These are phyloP conservation scores for Nomada goodeniana DNA, from an alignment of 2,888 invertebrate species.

Conservation along the genomic window DNA sequence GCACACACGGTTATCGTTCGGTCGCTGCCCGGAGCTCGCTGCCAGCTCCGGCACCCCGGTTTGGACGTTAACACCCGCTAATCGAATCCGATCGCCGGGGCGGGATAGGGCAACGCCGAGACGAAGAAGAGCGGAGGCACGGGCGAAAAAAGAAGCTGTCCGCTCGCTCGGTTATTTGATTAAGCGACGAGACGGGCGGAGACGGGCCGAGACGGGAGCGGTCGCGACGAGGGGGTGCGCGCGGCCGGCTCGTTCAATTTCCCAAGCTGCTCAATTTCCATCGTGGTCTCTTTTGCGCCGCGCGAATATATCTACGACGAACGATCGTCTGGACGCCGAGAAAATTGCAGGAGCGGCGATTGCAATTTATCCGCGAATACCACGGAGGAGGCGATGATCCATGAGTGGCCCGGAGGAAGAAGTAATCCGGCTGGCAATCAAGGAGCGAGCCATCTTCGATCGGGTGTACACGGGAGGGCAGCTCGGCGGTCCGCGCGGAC, in stretches of 20 bases:
- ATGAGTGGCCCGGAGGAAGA: slow-evolving; percentile 69
- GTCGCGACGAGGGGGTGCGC: not conserved
- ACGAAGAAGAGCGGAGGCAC: not conserved
- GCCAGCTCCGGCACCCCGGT: slow-evolving; percentile 11
- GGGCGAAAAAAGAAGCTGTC: slow-evolving; percentile 9
- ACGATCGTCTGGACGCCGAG: slow-evolving; percentile 66
- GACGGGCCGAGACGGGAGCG: not conserved
- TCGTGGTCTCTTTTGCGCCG: slow-evolving; percentile 60
- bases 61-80: slow-evolving; percentile 36
- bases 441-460: slow-evolving; percentile 64
- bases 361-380: slow-evolving; percentile 68
- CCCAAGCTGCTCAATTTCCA: slow-evolving; percentile 58
- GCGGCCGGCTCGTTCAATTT: slow-evolving; percentile 43
- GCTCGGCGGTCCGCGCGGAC: slow-evolving; percentile 67
- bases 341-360: slow-evolving; percentile 69
- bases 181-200: slow-evolving; percentile 28
- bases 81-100: slow-evolving; percentile 35
- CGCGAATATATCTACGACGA: slow-evolving; percentile 62
- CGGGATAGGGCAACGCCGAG: not conserved
- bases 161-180: slow-evolving; percentile 44
- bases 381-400: slow-evolving; percentile 68
- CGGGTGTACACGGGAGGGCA: slow-evolving; percentile 17
- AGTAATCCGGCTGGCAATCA: slow-evolving; percentile 73
- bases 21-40: slow-evolving; percentile 51
- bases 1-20: slow-evolving; percentile 74